A percentile compares a stretch with the other conserved stretches of the same genome.
Evolutionary conservation across 1,140 invertebrate species (phyloP).

Genomic region (Drosophila bocki): DNA sequence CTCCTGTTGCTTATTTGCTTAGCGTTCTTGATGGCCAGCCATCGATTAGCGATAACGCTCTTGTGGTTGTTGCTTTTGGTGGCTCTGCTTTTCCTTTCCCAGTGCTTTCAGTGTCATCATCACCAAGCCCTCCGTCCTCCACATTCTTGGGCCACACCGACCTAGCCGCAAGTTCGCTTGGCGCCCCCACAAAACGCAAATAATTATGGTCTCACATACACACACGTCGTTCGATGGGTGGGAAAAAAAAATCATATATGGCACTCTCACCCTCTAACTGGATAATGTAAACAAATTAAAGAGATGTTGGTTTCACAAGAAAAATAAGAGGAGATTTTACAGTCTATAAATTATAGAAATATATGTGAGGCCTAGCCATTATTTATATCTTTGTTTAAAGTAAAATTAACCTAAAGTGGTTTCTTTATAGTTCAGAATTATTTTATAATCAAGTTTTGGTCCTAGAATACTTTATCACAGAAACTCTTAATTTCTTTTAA

Average conservation of each 20-base stretch:
- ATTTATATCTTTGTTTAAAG: too few species aligned
- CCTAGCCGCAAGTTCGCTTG: slow-evolving; percentile 3
- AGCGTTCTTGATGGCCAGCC: slow-evolving; percentile 71
- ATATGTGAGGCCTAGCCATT: background rate
- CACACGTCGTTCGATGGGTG: background rate
- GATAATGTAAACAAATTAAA: slow-evolving; percentile 18
- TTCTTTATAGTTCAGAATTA: too few species aligned
- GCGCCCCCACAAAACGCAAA: slow-evolving; percentile 60
- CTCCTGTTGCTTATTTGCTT: slow-evolving; percentile 82
- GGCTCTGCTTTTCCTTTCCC: slow-evolving; percentile 1
- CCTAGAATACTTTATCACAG: background rate
- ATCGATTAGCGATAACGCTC: slow-evolving; percentile 80
- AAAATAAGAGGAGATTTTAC: background rate
- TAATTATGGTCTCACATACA: slow-evolving; percentile 50
- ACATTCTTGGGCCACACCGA: slow-evolving; percentile 23
- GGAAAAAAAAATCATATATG: background rate
- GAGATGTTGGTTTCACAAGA: background rate
- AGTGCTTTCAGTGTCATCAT: slow-evolving; percentile 48
- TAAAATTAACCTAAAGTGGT: too few species aligned
- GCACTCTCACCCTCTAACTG: slow-evolving; percentile 11
- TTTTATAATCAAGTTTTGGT: too few species aligned
- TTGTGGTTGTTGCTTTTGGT: slow-evolving; percentile 15
- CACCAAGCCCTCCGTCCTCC: slow-evolving; percentile 30
- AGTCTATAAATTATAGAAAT: background rate
- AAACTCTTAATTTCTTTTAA: background rate